A percentile compares a stretch with the other conserved stretches of the same genome.
phyloP scores from a whole-genome alignment of 1,140 invertebrate species.

The Dinoponera quadriceps region DNA sequence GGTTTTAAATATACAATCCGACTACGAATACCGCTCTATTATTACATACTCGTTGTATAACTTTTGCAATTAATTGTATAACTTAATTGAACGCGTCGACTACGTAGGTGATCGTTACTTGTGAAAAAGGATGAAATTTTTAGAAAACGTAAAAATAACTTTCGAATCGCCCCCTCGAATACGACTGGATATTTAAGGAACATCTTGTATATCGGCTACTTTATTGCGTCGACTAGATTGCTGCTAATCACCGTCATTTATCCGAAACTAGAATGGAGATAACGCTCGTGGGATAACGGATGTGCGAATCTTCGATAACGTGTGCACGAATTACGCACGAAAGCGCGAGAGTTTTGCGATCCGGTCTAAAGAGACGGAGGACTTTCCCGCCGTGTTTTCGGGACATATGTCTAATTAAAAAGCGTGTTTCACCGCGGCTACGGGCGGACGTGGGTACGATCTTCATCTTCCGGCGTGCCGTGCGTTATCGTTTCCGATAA shows the following conservation, averaged over 20 bases:
- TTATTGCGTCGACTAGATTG: too few species aligned
- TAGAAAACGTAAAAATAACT: too few species aligned
- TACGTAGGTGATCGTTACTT: too few species aligned
- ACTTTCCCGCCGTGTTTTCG: neutral
- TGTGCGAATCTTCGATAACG: neutral
- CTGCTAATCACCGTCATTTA: neutral
- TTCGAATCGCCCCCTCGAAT: too few species aligned
- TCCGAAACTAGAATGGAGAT: neutral
- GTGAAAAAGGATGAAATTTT: too few species aligned
- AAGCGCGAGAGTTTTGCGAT: conserved; percentile 14
- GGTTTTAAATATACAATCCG: too few species aligned
- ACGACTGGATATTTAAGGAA: too few species aligned
- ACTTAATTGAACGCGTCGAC: too few species aligned
- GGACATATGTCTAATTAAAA: conserved; percentile 32
- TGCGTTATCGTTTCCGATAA: conserved; percentile 49
- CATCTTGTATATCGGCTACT: too few species aligned
- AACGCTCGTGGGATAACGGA: neutral
- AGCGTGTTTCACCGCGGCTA: neutral
- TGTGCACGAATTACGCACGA: neutral
- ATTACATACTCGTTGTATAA: too few species aligned
- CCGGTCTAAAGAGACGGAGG: neutral
- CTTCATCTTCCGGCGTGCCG: conserved; percentile 4
- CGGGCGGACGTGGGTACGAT: neutral
- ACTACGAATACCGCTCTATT: too few species aligned
- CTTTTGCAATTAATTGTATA: too few species aligned